These are phyloP conservation scores for Coccyzus lansbergi DNA, from an alignment of 2,797 vertebrate genomes.

Conservation along the genomic window DNA sequence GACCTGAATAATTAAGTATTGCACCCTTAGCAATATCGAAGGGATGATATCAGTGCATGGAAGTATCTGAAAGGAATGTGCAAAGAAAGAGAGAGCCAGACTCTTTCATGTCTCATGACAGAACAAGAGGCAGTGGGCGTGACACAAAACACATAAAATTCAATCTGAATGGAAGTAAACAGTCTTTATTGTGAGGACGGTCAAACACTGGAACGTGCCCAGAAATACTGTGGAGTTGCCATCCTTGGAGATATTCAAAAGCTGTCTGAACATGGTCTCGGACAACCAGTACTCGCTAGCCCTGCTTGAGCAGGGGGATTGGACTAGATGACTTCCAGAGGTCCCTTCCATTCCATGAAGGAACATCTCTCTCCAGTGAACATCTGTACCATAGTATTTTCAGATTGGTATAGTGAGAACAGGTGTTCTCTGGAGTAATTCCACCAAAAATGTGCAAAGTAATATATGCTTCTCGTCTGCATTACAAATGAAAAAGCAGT, in stretches of 20 bases:
- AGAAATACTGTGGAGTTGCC: neutral
- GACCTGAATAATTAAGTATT: neutral
- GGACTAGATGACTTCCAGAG: neutral
- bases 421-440: slow-evolving; percentile 5
- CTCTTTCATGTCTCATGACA: neutral
- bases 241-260: neutral
- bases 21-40: neutral
- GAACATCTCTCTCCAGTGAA: neutral
- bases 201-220: neutral
- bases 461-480: neutral
- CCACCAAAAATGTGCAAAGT: neutral
- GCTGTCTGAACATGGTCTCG: neutral
- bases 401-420: neutral
- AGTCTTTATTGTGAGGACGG: neutral
- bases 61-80: neutral
- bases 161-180: neutral
- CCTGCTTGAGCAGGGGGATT: neutral
- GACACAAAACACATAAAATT: neutral
- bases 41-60: neutral
- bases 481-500: neutral
- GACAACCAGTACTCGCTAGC: accelerated
- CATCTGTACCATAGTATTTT: neutral
- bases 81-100: neutral
- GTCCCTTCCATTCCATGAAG: neutral
- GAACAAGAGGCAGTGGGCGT: neutral